Evolutionary conservation across 2,888 invertebrate genomes (phyloP).

Genomic region (Dermolepida albohirtum): DNA sequence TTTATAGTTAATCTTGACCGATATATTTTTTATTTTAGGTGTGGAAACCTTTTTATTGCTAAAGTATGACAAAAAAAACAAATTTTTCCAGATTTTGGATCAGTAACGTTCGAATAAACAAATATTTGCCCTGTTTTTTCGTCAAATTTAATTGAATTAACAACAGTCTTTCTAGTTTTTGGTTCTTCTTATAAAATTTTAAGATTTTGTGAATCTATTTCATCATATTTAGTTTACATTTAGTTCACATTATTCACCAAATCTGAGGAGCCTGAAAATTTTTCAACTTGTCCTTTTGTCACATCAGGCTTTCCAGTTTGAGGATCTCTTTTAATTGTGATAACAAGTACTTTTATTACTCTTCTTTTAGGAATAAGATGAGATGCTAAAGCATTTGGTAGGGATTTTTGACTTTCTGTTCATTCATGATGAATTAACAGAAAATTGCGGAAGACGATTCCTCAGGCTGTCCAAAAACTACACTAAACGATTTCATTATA

Average conservation of each 20-base stretch:
- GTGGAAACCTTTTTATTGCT: too few relatives aligned
- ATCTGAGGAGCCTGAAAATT: constrained; percentile 71
- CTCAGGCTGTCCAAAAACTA: too few relatives aligned
- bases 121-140: constrained; percentile 63
- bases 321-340: constrained; percentile 64
- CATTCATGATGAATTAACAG: too few relatives aligned
- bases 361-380: constrained; percentile 63
- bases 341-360: constrained; percentile 64
- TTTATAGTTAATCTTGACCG: too few relatives aligned
- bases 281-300: constrained; percentile 73
- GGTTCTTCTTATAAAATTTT: constrained; percentile 64
- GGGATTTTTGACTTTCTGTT: constrained; percentile 65
- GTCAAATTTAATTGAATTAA: constrained; percentile 62
- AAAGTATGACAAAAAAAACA: too few relatives aligned
- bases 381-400: constrained; percentile 65
- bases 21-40: too few relatives aligned
- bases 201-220: constrained; percentile 77
- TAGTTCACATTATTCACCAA: constrained; percentile 79
- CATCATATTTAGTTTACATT: constrained; percentile 79
- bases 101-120: constrained; percentile 62
- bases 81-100: constrained; percentile 64
- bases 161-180: constrained; percentile 60
- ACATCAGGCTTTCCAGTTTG: constrained; percentile 70
- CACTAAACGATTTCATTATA: too few relatives aligned
- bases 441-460: too few relatives aligned